Evolutionary conservation across 2,888 invertebrate genomes (phyloP).

Genomic region (Empis stercorea): DNA sequence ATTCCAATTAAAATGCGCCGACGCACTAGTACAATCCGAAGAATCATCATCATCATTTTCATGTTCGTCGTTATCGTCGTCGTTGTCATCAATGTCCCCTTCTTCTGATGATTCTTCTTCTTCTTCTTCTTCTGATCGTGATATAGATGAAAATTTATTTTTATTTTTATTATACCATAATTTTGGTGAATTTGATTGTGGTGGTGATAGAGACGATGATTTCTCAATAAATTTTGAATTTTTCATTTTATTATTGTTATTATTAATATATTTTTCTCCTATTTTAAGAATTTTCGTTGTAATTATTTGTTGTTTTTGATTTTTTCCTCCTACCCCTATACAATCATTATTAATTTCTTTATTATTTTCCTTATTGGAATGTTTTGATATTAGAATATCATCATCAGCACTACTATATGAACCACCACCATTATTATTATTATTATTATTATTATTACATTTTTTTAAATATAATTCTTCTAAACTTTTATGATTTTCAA

Average conservation of each 20-base stretch:
- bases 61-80: slow-evolving; percentile 5
- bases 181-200: too few relatives aligned
- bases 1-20: too few relatives aligned
- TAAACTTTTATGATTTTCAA: slow-evolving; percentile 17
- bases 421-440: background rate
- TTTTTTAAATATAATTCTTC: slow-evolving; percentile 14
- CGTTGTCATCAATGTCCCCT: slow-evolving; percentile 4
- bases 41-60: slow-evolving; percentile 14
- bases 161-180: background rate
- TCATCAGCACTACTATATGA: slow-evolving; percentile 34
- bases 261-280: too few relatives aligned
- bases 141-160: background rate
- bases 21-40: too few relatives aligned
- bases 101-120: slow-evolving; percentile 3
- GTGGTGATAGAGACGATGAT: too few relatives aligned
- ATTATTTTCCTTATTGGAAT: slow-evolving; percentile 2
- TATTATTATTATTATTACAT: background rate
- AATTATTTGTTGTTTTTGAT: too few relatives aligned
- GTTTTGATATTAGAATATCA: slow-evolving; percentile 16
- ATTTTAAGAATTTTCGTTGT: too few relatives aligned
- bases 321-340: background rate
- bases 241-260: too few relatives aligned
- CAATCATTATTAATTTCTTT: background rate
- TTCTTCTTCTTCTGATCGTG: slow-evolving; percentile 5
- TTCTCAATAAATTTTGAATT: too few relatives aligned